These are phyloP conservation scores for Peromyscus maniculatus DNA, from an alignment of 2,113 vertebrate species.

Conservation along the genomic window DNA sequence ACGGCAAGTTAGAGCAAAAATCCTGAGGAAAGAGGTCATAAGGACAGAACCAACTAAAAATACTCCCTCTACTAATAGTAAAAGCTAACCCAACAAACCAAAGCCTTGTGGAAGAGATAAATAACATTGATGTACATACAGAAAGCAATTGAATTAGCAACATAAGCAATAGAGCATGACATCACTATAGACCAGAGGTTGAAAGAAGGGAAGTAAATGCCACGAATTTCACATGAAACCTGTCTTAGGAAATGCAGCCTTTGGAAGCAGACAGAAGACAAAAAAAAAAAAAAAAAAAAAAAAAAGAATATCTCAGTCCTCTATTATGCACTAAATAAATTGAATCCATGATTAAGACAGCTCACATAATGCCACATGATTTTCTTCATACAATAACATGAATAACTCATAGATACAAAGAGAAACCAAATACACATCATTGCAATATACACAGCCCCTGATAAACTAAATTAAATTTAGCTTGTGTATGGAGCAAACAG, in stretches of 20 bases:
- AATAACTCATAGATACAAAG: neutral
- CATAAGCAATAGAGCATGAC: neutral
- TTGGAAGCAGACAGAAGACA: neutral
- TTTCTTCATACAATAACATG: fast-evolving
- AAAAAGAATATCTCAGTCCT: neutral
- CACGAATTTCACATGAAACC: neutral
- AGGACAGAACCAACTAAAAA: neutral
- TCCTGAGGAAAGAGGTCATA: neutral
- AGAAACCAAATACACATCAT: neutral
- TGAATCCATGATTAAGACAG: neutral
- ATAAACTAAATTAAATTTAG: neutral
- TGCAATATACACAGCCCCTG: neutral
- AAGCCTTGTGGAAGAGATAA: neutral
- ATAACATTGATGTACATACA: neutral
- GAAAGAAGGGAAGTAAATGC: neutral
- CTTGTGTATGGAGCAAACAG: neutral
- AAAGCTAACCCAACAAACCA: neutral
- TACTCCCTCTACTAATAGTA: too few species aligned
- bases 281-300: neutral
- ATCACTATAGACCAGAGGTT: neutral
- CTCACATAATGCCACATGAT: neutral
- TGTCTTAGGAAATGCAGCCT: neutral
- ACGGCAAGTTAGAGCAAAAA: neutral
- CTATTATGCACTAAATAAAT: neutral
- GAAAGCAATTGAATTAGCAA: neutral